Base-by-base conservation (phyloP, 1,140 invertebrate genomes). In the Stegodyphus dumicola region DNA sequence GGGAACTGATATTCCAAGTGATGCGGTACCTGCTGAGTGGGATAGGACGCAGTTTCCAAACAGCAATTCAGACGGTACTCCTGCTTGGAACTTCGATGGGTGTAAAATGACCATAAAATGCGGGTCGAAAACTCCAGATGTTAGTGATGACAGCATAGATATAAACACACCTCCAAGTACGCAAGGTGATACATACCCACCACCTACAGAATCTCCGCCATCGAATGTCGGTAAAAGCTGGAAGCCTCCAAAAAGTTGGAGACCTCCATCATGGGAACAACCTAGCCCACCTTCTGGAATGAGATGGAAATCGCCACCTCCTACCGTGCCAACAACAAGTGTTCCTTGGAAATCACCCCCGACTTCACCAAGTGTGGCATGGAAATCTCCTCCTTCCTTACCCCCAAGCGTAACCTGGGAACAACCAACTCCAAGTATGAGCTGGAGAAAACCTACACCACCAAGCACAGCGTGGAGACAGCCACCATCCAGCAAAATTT, bases 81-180 rank as follows among this genome's bases (percentile, higher is more conserved):
- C 75, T 18, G 18, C 33, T 15, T 77, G 84, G 76, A 64, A 64
- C n/a, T 85, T 86, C 66, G 54, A 60, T 33, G 76, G 76, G 2
- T 78, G 76, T n/a, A 86, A 77, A 65, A n/a, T 85, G 18, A 51
- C 74, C 2, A 65, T 86, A 10, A 77, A 77, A 77, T 86, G 76
- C 66, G 67, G 81, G 5, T 71, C 67, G 6, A 48, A 52, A 7
- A 71, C 73, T 51, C 64, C 54, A n/a, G 76, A 86, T 73, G 33
- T 13, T 2, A 66, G 33, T n/a, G 84, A 78, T 64, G 76, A 86
- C n/a, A 56, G 66, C 6, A 49, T 13, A 7, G 13, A 51, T 18
- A 33, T 51, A 64, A 71, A 18, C 6, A 78, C 33, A 13, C 51
- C 66, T 18, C 65, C 71, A 13, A 52, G 33, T 7, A 10, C 73